phyloP scores from a whole-genome alignment of 2,888 invertebrate species.

The Agelastica alni region DNA sequence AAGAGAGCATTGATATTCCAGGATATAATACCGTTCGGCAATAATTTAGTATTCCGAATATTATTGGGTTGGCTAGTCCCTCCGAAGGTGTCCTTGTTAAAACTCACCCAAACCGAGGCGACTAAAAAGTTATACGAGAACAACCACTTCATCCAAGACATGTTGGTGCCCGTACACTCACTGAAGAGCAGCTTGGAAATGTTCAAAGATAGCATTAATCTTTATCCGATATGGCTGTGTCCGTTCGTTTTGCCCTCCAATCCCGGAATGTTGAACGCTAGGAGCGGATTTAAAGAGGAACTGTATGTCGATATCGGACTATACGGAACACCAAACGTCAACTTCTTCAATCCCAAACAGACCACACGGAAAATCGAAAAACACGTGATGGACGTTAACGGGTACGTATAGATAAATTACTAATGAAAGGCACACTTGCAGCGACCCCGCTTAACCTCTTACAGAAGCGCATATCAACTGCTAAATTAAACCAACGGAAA shows the following conservation, averaged over 20 bases:
- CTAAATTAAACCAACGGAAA: too few relatives aligned
- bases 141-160: constrained; percentile 80
- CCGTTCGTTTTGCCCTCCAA: constrained; percentile 72
- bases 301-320: constrained; percentile 82
- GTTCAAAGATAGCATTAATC: constrained; percentile 67
- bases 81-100: constrained; percentile 79
- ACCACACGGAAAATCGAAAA: constrained; percentile 72
- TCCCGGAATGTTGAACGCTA: constrained; percentile 73
- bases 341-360: constrained; percentile 64
- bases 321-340: constrained; percentile 74
- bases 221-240: constrained; percentile 84
- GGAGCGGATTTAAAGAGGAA: constrained; percentile 26
- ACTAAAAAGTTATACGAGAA: constrained; percentile 73
- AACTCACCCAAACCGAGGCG: constrained; percentile 74
- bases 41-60: constrained; percentile 71
- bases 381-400: constrained; percentile 69
- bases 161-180: constrained; percentile 72
- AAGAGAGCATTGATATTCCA: too few relatives aligned
- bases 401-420: too few relatives aligned
- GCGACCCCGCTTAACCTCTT: too few relatives aligned
- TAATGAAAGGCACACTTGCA: too few relatives aligned
- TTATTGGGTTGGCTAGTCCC: constrained; percentile 82
- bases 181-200: constrained; percentile 65
- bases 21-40: constrained; percentile 85
- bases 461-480: too few relatives aligned